Conservation (phyloP, 2,113 vertebrate species). For the Candoia aspera region DNA sequence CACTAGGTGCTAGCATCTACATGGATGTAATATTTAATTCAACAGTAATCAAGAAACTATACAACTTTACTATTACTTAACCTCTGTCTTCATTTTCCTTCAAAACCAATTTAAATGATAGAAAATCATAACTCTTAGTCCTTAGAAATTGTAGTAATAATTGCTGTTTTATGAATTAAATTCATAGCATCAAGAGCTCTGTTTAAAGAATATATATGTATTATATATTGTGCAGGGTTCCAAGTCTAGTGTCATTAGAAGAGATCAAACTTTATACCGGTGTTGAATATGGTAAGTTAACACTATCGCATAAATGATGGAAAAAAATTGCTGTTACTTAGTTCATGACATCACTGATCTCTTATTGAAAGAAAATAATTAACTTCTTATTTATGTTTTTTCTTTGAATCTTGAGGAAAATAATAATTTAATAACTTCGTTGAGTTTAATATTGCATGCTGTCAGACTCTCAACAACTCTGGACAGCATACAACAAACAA, state of each 20-base stretch:
- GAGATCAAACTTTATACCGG: constrained; percentile 91
- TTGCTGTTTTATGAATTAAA: neutral
- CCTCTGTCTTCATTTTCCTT: neutral
- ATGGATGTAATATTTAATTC: neutral
- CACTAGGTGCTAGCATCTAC: neutral
- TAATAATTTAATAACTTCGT: neutral
- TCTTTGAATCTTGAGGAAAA: neutral
- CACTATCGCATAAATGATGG: constrained; percentile 13
- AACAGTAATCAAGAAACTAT: neutral
- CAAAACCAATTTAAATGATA: neutral
- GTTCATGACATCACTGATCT: neutral
- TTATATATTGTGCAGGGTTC: constrained; percentile 81
- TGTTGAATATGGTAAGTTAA: constrained; percentile 84
- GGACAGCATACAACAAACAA: neutral
- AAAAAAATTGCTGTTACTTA: neutral
- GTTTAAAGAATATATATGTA: constrained; percentile 5
- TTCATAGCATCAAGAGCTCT: neutral
- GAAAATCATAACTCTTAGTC: neutral
- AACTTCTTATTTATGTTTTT: neutral
- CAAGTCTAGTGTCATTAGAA: constrained; percentile 88
- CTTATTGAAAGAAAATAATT: neutral
- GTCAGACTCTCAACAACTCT: neutral
- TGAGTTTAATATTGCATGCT: neutral
- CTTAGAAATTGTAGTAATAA: neutral
- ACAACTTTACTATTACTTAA: neutral